Evolutionary conservation across 2,888 invertebrate genomes (phyloP).

Genomic region (Crematogaster levior): DNA sequence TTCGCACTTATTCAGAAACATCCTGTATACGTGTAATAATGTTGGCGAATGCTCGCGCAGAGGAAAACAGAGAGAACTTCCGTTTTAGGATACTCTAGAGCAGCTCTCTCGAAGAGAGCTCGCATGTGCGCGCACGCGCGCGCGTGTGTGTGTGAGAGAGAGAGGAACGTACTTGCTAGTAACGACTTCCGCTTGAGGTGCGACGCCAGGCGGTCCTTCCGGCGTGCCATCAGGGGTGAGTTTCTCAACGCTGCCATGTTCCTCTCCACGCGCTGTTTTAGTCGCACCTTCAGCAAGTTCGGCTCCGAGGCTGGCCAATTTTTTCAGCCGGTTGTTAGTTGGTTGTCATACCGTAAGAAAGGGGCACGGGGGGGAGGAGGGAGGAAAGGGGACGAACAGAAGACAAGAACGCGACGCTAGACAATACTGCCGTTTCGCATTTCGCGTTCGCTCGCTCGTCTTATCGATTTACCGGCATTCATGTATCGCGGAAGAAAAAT

Average conservation of each 20-base stretch:
- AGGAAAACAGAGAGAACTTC: slow-evolving; percentile 38
- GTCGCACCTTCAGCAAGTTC: slow-evolving; percentile 96
- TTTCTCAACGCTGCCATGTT: slow-evolving; percentile 88
- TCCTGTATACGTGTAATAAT: slow-evolving; percentile 17
- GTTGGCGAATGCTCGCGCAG: slow-evolving; percentile 64
- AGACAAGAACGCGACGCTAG: slow-evolving; percentile 11
- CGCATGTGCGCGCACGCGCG: neutral
- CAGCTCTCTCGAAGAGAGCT: slow-evolving; percentile 38
- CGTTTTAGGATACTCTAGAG: slow-evolving; percentile 21
- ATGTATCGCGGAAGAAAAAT: neutral
- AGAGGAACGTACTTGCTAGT: slow-evolving; percentile 86
- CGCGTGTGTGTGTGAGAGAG: neutral
- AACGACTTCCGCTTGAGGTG: slow-evolving; percentile 91
- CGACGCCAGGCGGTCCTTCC: slow-evolving; percentile 92
- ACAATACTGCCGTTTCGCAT: neutral
- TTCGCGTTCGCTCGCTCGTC: slow-evolving; percentile 31
- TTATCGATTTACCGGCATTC: slow-evolving; percentile 7
- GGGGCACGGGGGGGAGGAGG: neutral
- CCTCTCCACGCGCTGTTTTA: slow-evolving; percentile 97
- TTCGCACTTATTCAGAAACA: too few species aligned
- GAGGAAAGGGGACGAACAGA: neutral
- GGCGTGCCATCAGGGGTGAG: slow-evolving; percentile 94
- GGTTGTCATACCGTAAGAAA: slow-evolving; percentile 76
- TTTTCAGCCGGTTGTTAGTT: slow-evolving; percentile 84
- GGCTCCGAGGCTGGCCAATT: slow-evolving; percentile 95